phyloP scores from a whole-genome alignment of 2,888 invertebrate species.

The Zygothrica quintamaculata region DNA sequence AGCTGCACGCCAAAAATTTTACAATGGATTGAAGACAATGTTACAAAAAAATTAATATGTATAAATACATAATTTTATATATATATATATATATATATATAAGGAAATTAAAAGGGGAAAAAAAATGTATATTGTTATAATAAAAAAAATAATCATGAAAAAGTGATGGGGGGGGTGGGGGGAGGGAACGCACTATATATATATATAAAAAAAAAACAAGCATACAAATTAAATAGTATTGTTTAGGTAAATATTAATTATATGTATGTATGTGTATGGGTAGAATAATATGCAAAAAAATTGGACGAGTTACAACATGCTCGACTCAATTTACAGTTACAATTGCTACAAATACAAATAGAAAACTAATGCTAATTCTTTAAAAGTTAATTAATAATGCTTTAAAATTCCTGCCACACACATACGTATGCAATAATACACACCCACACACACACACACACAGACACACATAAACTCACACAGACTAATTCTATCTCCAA shows the following conservation, averaged over 20 bases:
- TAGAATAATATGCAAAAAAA: slow-evolving; percentile 31
- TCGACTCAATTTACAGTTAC: slow-evolving; percentile 50
- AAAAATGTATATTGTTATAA: no score
- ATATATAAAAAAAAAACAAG: slow-evolving; percentile 22
- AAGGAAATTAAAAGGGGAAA: no score
- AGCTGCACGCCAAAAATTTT: slow-evolving; percentile 19
- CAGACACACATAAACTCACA: not conserved
- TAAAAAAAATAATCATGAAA: slow-evolving; percentile 1
- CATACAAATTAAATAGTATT: slow-evolving; percentile 19
- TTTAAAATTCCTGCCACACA: slow-evolving; percentile 7
- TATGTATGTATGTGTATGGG: slow-evolving; percentile 36
- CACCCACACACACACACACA: slow-evolving; percentile 5
- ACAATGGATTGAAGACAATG: slow-evolving; percentile 20
- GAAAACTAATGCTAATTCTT: slow-evolving; percentile 45
- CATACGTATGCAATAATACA: not conserved
- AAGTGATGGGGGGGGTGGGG: no score
- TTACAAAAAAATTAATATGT: slow-evolving; percentile 5
- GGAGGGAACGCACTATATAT: no score
- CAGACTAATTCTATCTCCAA: no score
- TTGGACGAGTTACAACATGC: slow-evolving; percentile 41
- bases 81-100: no score
- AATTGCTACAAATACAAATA: slow-evolving; percentile 49
- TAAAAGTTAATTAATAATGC: slow-evolving; percentile 26
- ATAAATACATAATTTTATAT: no score
- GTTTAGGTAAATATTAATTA: slow-evolving; percentile 3